Evolutionary conservation across 1,140 invertebrate genomes (phyloP), one percentile per base, ranked within the genome.

Genomic region (Glomeris maerens): DNA sequence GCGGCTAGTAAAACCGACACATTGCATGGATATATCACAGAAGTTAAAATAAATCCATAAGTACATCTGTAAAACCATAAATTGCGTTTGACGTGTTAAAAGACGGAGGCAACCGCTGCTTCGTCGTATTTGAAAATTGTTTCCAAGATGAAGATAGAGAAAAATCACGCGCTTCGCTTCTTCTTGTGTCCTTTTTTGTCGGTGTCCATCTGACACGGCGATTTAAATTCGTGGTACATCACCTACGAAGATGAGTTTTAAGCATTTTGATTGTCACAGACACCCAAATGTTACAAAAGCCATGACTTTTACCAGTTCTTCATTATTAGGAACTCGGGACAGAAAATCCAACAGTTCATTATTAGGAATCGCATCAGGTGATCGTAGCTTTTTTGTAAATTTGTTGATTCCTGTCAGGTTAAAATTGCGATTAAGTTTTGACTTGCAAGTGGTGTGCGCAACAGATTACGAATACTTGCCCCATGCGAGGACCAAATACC

Each of bases 291-390:
- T 27, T 3, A 46, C 13, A 25, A 5, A 7, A 46, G 21, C 5
- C 3, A 46, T 27, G 5, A 23, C 7, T 42, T 20, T 44, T 45
- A 50, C 73, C 62, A 94, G 72, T 71, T 88, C 84, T 67, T 90
- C 86, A 64, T 96, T 86, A 64, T 94, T 91, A 21, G 94, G 94
- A 47, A 99, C 88, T 55, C 95, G 73, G 0, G 91, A 94, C 50
- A 99, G 70, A 58, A 96, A 81, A 72, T 99, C 94, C 50, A 98
- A 68, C 20, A 98, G 67, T 76, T 98, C 95, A 70, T 98, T 98
- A 66, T 98, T 98, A 14, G 90, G 87, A 66, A 97, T 84, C 14
- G 85, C 84, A 69, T 97, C 83, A 13, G 94, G 94, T 54, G 89
- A 74, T 29, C 97, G 64, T 48, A 98, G 75, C 67, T 94, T 89